These are phyloP conservation scores for Onychostoma macrolepis DNA, from an alignment of 2,113 vertebrate genomes.

Conservation along the genomic window DNA sequence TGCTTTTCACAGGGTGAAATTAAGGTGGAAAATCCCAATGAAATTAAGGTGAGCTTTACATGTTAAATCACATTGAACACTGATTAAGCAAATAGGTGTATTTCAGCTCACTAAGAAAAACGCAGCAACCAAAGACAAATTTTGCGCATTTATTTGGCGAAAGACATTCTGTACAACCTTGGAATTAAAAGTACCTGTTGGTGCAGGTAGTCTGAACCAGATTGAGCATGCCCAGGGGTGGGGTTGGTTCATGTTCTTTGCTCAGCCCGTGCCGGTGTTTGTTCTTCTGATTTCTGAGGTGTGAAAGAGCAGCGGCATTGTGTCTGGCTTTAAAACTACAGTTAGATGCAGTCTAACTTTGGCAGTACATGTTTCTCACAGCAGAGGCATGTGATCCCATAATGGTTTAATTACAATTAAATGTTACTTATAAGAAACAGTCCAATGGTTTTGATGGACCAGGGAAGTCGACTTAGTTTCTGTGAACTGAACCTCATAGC, in stretches of 20 bases:
- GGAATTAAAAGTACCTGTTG: slow-evolving; percentile 17
- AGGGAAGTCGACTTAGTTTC: not conserved
- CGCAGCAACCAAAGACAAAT: not conserved
- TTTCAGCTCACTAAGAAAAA: not conserved
- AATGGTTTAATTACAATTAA: not conserved
- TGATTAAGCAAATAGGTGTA: not conserved
- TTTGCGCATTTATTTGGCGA: not conserved
- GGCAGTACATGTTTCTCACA: not conserved
- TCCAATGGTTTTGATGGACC: not conserved
- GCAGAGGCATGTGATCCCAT: not conserved
- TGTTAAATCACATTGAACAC: not conserved
- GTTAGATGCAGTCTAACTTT: not conserved
- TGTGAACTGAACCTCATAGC: not conserved
- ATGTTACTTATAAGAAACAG: not conserved
- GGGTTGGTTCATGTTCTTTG: slow-evolving; percentile 9
- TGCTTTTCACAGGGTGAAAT: slow-evolving; percentile 82
- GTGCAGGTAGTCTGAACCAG: slow-evolving; percentile 21
- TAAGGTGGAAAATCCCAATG: slow-evolving; percentile 85
- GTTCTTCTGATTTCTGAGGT: slow-evolving; percentile 2
- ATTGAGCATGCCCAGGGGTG: slow-evolving; percentile 41
- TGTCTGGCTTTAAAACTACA: slow-evolving; percentile 1
- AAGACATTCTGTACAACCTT: not conserved
- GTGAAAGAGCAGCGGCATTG: not conserved
- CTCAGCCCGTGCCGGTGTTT: not conserved
- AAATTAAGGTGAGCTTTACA: slow-evolving; percentile 83